phyloP scores from a whole-genome alignment of 2,888 invertebrate genomes.

The Macrophya annulata region DNA sequence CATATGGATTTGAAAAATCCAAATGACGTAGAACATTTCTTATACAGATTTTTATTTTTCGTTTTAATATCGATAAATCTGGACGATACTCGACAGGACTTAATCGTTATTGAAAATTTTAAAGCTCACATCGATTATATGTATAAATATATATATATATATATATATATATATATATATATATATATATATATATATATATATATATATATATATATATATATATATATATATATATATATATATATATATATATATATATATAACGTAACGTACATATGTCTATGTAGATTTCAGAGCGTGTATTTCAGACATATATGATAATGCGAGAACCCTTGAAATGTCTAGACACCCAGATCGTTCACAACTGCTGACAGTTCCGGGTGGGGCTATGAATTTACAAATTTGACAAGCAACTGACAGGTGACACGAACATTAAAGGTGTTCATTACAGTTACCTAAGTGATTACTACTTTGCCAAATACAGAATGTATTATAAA shows the following conservation, averaged over 20 bases:
- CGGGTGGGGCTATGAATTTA: constrained; percentile 47
- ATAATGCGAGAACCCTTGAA: constrained; percentile 51
- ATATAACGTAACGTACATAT: background rate
- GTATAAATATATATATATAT: too few species aligned
- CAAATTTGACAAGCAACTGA: constrained; percentile 49
- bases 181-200: too few species aligned
- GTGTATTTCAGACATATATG: constrained; percentile 44
- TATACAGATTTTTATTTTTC: constrained; percentile 12
- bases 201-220: too few species aligned
- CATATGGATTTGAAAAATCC: background rate
- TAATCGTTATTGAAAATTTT: constrained; percentile 3
- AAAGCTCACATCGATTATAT: constrained; percentile 28
- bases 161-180: too few species aligned
- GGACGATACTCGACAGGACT: constrained; percentile 6
- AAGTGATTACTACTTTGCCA: constrained; percentile 22
- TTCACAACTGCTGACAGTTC: constrained; percentile 52
- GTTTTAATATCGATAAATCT: background rate
- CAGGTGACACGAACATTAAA: constrained; percentile 22
- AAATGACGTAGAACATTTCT: background rate
- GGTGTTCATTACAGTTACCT: background rate
- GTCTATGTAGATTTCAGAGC: background rate
- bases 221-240: too few species aligned
- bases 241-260: too few species aligned
- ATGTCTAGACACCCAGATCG: constrained; percentile 50
- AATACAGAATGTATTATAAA: background rate